Evolutionary conservation across 1,140 invertebrate genomes (phyloP).

Genomic region (Nasonia longicornis): DNA sequence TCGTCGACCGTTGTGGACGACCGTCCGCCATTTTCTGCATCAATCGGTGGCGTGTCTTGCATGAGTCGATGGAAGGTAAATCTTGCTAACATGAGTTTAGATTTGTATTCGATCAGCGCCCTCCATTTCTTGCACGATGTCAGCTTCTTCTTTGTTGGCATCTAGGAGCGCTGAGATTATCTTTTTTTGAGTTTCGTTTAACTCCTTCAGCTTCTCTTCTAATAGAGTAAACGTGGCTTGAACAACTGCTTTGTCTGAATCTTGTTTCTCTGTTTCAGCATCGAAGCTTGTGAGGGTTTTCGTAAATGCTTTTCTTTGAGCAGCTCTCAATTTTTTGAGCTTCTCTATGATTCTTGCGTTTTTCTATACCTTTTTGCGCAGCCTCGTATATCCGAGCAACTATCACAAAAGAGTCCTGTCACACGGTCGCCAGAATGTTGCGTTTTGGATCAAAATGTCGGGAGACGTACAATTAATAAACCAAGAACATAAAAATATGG

Average conservation of each 20-base stretch:
- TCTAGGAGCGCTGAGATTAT: background rate
- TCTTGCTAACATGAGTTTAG: background rate
- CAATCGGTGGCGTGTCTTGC: background rate
- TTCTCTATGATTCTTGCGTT: conserved; percentile 14
- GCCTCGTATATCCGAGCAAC: background rate
- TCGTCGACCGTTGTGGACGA: too few relatives aligned
- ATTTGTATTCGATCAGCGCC: background rate
- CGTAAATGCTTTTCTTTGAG: background rate
- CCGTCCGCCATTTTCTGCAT: background rate
- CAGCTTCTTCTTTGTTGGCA: background rate
- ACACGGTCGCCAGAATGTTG: background rate
- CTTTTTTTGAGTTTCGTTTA: background rate
- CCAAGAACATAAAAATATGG: too few relatives aligned
- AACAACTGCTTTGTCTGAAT: background rate
- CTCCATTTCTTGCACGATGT: background rate
- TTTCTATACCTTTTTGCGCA: conserved; percentile 27
- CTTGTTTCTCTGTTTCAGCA: background rate
- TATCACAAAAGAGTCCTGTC: background rate
- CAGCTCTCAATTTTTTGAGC: conserved; percentile 15
- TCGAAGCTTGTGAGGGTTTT: conserved; percentile 38
- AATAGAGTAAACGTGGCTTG: background rate
- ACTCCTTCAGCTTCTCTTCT: background rate
- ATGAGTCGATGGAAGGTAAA: background rate
- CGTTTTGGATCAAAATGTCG: background rate
- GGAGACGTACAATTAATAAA: too few relatives aligned